These are phyloP conservation scores for Sminthurinus aureus DNA, from an alignment of 2,888 invertebrate genomes.

Conservation along the genomic window DNA sequence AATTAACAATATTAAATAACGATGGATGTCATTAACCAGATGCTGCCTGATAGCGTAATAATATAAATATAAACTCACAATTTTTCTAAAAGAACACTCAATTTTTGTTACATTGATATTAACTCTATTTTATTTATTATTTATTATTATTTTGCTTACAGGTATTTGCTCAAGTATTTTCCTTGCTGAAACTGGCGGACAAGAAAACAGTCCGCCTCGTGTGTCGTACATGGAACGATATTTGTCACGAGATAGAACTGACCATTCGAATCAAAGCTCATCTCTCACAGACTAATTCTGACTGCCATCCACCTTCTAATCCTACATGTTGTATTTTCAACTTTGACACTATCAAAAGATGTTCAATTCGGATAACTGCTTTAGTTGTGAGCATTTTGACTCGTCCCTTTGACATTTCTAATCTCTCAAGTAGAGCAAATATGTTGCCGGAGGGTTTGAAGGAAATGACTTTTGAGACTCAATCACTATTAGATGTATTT, in stretches of 20 bases:
- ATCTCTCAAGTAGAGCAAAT: background rate
- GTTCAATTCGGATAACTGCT: background rate
- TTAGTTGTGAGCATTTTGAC: background rate
- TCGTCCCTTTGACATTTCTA: background rate
- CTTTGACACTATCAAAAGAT: background rate
- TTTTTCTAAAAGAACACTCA: no score
- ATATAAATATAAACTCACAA: background rate
- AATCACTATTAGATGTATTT: background rate
- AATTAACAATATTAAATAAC: background rate
- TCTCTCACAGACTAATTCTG: background rate
- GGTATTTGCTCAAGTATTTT: background rate
- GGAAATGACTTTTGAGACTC: background rate
- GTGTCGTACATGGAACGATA: background rate
- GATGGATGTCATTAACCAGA: background rate
- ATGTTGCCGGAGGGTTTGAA: background rate
- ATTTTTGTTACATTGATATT: no score
- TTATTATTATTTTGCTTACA: background rate
- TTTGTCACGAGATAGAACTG: background rate
- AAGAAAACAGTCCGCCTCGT: background rate
- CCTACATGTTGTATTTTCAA: background rate
- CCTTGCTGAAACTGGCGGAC: background rate
- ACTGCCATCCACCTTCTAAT: background rate
- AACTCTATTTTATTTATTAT: no score
- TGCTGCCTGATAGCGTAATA: background rate
- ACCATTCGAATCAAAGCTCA: background rate